These are phyloP conservation scores for Anticlea derivata DNA, from an alignment of 2,888 invertebrate genomes.

Conservation along the genomic window DNA sequence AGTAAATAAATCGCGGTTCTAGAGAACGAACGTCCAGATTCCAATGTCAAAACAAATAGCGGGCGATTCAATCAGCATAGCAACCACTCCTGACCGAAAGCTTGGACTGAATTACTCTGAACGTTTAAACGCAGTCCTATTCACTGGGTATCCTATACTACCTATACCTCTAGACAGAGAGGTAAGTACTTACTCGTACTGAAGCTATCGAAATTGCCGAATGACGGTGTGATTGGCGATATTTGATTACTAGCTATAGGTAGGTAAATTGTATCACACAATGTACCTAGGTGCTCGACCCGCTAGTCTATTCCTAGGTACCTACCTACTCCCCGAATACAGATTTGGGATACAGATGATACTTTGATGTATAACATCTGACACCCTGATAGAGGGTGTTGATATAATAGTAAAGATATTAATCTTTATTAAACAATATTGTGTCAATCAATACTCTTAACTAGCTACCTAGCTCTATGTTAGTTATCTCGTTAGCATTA, in stretches of 20 bases:
- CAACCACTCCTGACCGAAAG: constrained; percentile 11
- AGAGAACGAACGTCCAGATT: constrained; percentile 15
- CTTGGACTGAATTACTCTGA: constrained; percentile 19
- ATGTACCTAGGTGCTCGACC: too few species aligned
- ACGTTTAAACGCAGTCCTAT: constrained; percentile 15
- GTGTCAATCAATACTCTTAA: too few species aligned
- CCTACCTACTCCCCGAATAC: too few species aligned
- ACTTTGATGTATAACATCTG: too few species aligned
- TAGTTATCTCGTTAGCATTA: neutral
- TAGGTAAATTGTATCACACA: neutral
- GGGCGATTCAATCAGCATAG: constrained; percentile 20
- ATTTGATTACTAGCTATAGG: neutral
- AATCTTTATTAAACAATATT: too few species aligned
- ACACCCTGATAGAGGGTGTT: too few species aligned
- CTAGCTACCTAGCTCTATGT: too few species aligned
- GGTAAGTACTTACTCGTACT: too few species aligned
- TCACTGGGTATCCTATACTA: neutral
- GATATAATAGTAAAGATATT: too few species aligned
- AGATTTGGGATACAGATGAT: too few species aligned
- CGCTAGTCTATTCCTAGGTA: too few species aligned
- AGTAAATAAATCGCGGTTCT: constrained; percentile 21
- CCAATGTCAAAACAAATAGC: constrained; percentile 25
- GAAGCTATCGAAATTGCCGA: neutral
- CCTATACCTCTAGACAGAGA: too few species aligned
- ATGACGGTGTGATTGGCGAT: neutral